Conservation (phyloP, 2,113 vertebrate genomes). For the Euleptes europaea region DNA sequence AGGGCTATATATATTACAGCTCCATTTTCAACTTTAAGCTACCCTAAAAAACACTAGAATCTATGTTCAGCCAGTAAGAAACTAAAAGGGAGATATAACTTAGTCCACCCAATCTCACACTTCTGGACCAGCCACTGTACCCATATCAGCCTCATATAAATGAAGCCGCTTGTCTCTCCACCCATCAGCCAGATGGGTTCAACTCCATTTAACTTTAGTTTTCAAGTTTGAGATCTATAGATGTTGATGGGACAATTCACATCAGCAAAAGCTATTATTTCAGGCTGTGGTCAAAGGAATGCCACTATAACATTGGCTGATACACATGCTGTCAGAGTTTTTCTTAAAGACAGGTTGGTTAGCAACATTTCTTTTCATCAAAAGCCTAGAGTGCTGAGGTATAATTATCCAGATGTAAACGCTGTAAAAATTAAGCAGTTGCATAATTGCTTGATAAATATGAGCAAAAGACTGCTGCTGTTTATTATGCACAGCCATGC, state of each 20-base stretch:
- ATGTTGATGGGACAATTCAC: background rate
- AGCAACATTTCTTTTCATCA: conserved; percentile 5
- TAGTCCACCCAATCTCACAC: no score
- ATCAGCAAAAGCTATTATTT: background rate
- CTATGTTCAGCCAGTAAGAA: background rate
- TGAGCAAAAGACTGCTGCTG: background rate
- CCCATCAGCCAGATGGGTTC: background rate
- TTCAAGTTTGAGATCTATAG: background rate
- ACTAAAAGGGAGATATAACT: background rate
- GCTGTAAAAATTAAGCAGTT: conserved; percentile 12
- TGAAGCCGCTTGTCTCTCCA: background rate
- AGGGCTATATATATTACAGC: no score
- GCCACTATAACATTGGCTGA: background rate
- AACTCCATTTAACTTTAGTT: background rate
- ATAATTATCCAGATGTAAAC: conserved; percentile 20
- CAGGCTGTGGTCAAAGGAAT: background rate
- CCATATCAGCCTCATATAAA: background rate
- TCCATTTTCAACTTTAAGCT: no score
- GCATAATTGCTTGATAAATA: conserved; percentile 19
- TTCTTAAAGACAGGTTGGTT: background rate
- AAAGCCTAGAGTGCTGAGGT: background rate
- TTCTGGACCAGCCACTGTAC: background rate
- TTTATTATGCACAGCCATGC: conserved; percentile 14
- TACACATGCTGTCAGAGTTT: background rate
- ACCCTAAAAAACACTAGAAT: background rate